These are phyloP conservation scores for Aphaenogaster rudis DNA, from an alignment of 1,140 invertebrate species.

Conservation along the genomic window DNA sequence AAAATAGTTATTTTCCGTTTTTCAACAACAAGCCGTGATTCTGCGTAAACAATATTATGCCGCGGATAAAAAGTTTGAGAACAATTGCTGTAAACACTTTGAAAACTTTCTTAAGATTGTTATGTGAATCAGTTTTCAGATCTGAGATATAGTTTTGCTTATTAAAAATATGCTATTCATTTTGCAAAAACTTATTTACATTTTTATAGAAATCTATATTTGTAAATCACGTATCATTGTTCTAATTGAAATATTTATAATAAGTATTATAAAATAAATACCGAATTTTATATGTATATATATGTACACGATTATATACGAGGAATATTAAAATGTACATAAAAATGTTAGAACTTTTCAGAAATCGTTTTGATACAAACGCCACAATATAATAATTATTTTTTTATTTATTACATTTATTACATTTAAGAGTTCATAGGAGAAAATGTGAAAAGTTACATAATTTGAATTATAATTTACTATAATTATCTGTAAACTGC, in stretches of 20 bases:
- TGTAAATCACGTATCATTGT: not conserved
- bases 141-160: not conserved
- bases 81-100: not conserved
- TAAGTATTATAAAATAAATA: not conserved
- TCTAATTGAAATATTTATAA: constrained; percentile 4
- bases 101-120: not conserved
- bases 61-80: not conserved
- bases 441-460: not conserved
- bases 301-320: not conserved
- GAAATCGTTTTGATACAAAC: not conserved
- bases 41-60: not conserved
- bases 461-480: not conserved
- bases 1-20: not conserved
- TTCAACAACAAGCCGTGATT: not conserved
- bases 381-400: not conserved
- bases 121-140: not conserved
- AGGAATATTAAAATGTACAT: not conserved
- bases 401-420: not conserved
- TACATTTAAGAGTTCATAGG: not conserved
- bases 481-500: not conserved
- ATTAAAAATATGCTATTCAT: not conserved
- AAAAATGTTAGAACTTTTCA: not conserved
- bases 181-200: not conserved
- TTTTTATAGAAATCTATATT: not conserved
- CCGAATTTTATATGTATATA: no score